Evolutionary conservation across 2,888 invertebrate species (phyloP), one percentile per base, ranked within the genome.

Genomic region (Napeogenes inachia): DNA sequence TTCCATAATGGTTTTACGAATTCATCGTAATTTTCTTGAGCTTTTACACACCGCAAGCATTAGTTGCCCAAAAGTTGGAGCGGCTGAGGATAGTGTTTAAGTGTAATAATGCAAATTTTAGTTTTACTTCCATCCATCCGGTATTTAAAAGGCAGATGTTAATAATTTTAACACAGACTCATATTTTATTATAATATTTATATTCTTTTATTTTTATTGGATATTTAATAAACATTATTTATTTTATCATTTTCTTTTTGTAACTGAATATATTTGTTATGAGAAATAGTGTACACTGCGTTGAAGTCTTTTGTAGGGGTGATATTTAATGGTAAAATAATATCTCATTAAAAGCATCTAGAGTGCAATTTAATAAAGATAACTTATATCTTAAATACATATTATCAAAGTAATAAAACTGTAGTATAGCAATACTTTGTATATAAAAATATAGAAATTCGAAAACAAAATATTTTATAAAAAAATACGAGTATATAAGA

Each of bases 111-210:
- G 68, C 70, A 76, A 78, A 74, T 79, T 74, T 74, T 73, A 66
- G 63, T 72, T 45, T 69, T 73, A 46, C 62, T 78, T 75, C 75
- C 71, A 75, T 73, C 76, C 79, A 79, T 79, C 79, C 77, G 81
- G 77, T 72, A 76, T 78, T 83, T 77, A 77, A 78, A 75, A 71
- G 73, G 74, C 80, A 81, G 80, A 80, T 81, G 81, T 60, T 50
- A 8, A 54, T 46, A 65, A 60, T 46, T 54, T 57, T 50, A 4
- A 32, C 35, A 35, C 35, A 42, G 30, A 32, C 45, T 42, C 30
- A 30, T 50, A 30, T 30, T 50, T 50, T 5, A 30, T 4, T 8
- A 50, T 10, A 35, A 35, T 35, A 5, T 35, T 35, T 35, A 4
- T 50, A 30, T 12, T 30, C 30, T 42, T 8, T 10, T 3, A 42